These are phyloP conservation scores for Lithosia quadra DNA, from an alignment of 2,888 invertebrate species.

Conservation along the genomic window DNA sequence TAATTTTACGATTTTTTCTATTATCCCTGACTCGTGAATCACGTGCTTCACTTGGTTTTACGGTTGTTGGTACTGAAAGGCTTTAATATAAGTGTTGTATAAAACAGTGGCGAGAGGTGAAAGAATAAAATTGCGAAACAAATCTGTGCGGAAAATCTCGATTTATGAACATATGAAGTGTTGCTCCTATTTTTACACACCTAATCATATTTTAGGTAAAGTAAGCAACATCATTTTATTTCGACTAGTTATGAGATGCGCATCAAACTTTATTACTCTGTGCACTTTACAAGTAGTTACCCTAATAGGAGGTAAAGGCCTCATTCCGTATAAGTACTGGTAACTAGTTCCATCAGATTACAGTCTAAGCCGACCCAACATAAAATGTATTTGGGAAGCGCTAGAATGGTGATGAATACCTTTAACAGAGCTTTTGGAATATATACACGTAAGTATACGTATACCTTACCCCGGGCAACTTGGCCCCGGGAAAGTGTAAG, in stretches of 20 bases:
- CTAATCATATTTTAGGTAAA: too few relatives aligned
- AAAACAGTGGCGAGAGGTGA: not conserved
- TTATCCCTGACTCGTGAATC: not conserved
- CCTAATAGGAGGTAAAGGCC: conserved; percentile 18
- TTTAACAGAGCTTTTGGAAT: not conserved
- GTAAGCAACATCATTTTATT: not conserved
- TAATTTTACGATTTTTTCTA: not conserved
- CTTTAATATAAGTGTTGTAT: not conserved
- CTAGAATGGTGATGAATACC: conserved; percentile 15
- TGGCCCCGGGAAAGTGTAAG: too few relatives aligned
- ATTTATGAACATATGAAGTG: too few relatives aligned
- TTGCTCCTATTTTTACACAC: too few relatives aligned
- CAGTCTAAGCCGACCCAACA: conserved; percentile 25
- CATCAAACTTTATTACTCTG: conserved; percentile 13
- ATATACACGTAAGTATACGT: not conserved
- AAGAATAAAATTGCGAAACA: too few relatives aligned
- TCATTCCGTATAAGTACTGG: conserved; percentile 21
- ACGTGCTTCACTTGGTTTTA: not conserved
- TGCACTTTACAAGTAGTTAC: conserved; percentile 25
- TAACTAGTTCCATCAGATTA: conserved; percentile 28
- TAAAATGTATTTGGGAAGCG: conserved; percentile 20
- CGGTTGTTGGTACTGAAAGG: not conserved
- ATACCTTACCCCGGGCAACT: not conserved
- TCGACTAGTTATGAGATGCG: not conserved
- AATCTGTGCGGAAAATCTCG: too few relatives aligned